Evolutionary conservation across 37 sponge, comb jelly and placozoan species (phyloP).

Genomic region (Aplysina aerophoba): DNA sequence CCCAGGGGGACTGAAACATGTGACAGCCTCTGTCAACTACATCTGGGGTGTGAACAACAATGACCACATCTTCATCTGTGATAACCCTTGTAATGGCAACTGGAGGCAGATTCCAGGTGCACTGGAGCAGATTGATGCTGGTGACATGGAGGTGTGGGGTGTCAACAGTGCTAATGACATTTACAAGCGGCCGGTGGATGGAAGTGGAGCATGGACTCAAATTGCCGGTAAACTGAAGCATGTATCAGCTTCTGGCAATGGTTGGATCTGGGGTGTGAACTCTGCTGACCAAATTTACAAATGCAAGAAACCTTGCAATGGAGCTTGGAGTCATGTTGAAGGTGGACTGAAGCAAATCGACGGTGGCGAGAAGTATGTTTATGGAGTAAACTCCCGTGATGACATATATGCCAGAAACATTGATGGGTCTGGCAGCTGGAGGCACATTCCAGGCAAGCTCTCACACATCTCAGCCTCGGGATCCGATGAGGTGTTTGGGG

Average conservation of each 20-base stretch:
- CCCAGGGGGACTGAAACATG: constrained; percentile 21
- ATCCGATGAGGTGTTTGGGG: constrained; percentile 50
- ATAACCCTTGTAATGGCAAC: constrained; percentile 12
- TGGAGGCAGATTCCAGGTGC: not conserved
- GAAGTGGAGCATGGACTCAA: not conserved
- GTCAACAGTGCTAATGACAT: not conserved
- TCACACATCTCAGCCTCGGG: constrained; percentile 60
- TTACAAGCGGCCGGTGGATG: not conserved
- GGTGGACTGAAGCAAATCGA: constrained; percentile 61
- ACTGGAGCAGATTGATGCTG: constrained; percentile 26
- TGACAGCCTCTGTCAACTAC: constrained; percentile 34
- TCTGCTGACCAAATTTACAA: constrained; percentile 48
- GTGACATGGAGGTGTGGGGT: constrained; percentile 28
- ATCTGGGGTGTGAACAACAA: constrained; percentile 16
- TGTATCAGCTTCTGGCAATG: constrained; percentile 75
- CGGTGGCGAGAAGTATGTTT: constrained; percentile 54
- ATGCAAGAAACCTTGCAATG: constrained; percentile 73
- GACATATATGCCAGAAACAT: constrained; percentile 7
- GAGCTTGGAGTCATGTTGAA: constrained; percentile 39
- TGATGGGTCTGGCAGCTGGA: constrained; percentile 40
- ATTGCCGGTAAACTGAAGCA: constrained; percentile 35
- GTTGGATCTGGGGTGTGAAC: constrained; percentile 74
- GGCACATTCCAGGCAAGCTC: constrained; percentile 41
- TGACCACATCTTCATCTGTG: constrained; percentile 34
- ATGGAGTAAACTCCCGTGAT: constrained; percentile 47